Conservation (phyloP, 2,888 invertebrate species). For the Deroplatys truncata region DNA sequence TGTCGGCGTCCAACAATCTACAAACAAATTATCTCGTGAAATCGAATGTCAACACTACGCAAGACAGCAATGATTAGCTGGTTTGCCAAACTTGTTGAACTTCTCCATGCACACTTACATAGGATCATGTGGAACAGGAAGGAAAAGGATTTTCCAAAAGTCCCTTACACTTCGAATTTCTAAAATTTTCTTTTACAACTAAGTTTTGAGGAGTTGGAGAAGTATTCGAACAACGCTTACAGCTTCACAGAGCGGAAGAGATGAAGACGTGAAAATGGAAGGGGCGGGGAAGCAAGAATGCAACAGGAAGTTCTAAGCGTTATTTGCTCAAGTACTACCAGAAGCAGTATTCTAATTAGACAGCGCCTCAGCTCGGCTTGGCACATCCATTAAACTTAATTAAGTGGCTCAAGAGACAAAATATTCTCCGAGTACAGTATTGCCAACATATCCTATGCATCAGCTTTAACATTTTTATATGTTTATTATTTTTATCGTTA, state of each 20-base stretch:
- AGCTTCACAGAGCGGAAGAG: background rate
- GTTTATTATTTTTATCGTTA: too few relatives aligned
- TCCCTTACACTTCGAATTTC: background rate
- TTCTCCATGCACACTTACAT: background rate
- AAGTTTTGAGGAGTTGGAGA: background rate
- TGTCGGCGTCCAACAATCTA: too few relatives aligned
- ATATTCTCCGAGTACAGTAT: background rate
- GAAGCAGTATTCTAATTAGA: background rate
- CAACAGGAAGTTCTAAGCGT: background rate
- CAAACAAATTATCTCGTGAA: background rate
- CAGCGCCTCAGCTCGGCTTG: background rate
- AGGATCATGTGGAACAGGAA: background rate
- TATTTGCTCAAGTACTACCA: background rate
- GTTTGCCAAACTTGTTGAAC: background rate
- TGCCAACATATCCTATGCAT: background rate
- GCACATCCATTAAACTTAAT: background rate
- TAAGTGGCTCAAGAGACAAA: background rate
- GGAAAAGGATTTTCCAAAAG: background rate
- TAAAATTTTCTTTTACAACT: background rate
- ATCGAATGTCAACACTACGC: background rate
- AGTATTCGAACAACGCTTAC: background rate
- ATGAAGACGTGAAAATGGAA: background rate
- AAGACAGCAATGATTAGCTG: background rate
- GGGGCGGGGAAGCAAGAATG: background rate
- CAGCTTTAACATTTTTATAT: too few relatives aligned